Evolutionary conservation across 2,888 invertebrate species (phyloP), one percentile per base, ranked within the genome.

Genomic region (Acleris laterana): DNA sequence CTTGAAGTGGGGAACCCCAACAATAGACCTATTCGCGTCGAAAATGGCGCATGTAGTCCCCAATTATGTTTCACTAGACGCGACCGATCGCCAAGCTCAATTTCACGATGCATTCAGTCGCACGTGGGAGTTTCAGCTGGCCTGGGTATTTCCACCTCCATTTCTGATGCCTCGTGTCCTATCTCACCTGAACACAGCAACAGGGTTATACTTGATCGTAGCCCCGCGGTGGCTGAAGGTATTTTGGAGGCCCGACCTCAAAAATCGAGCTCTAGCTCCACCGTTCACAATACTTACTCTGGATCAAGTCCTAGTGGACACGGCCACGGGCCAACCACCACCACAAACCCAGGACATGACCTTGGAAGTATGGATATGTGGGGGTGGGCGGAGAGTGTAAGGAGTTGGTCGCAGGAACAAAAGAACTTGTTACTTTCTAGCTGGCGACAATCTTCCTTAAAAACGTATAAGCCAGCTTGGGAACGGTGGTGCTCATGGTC

Each of bases 1-100:
- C 53, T 5, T 16, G 1, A 74, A 72, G 59, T 73, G 62, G 69
- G 75, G 74, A 1, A 69, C 25, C 0, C 78, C 74, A 1, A 57
- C 53, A 16, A 68, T 76, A 58, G 74, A 74, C 50, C 63, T 77
- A 7, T 76, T 77, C 60, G 77, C 77, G 0, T 74, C 76, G 0
- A 25, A 20, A 0, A 71, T 11, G n/a, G n/a, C n/a, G n/a, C n/a
- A n/a, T n/a, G 74, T 76, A 28, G 75, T 75, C 1, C 52, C 38
- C 9, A 66, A 22, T 19, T n/a, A n/a, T n/a, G n/a, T n/a, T n/a
- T n/a, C n/a, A n/a, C n/a, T n/a, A n/a, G n/a, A n/a, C n/a, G n/a
- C 67, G 44, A 68, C 3, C 20, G 74, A 77, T 52, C n/a, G 6
- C 0, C 22, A 68, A 51, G 73, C 74, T 0, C 2, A 51, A 1